A percentile compares a stretch with the other conserved stretches of the same genome.
These are phyloP conservation scores for Acanthosepion lycidas DNA, from an alignment of 2,888 invertebrate genomes.

Conservation along the genomic window DNA sequence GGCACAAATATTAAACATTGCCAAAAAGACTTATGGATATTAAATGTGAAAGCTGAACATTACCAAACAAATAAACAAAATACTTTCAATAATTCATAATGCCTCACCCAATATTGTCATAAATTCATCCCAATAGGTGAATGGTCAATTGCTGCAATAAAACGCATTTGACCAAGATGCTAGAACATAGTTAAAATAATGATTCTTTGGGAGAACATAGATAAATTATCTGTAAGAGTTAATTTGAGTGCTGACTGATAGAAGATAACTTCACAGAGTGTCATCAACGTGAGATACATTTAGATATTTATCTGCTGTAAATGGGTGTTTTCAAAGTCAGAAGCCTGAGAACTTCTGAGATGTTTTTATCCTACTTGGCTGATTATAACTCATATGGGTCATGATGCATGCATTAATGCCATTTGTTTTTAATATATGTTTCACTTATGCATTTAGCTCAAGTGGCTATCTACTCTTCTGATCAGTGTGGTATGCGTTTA, in stretches of 20 bases:
- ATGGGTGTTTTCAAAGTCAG: not conserved
- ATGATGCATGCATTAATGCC: not conserved
- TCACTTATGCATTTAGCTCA: too few relatives aligned
- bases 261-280: not conserved
- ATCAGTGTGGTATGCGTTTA: too few relatives aligned
- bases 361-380: not conserved
- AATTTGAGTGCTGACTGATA: not conserved
- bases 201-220: not conserved
- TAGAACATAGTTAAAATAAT: not conserved
- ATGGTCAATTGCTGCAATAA: not conserved
- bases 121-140: not conserved
- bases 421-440: not conserved
- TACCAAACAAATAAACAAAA: not conserved
- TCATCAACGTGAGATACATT: not conserved
- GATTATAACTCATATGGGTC: not conserved
- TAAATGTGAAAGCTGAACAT: not conserved
- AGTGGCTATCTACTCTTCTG: too few relatives aligned
- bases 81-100: conserved; percentile 4
- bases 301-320: not conserved
- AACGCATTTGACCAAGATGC: not conserved
- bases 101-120: not conserved
- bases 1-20: too few relatives aligned
- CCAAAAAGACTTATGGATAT: not conserved
- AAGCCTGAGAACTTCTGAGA: not conserved
- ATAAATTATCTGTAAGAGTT: conserved; percentile 1